Percentiles rank a stretch among this genome's conserved stretches.
Evolutionary conservation across 2,888 invertebrate species (phyloP).

Genomic region (Drosophila subsilvestris): DNA sequence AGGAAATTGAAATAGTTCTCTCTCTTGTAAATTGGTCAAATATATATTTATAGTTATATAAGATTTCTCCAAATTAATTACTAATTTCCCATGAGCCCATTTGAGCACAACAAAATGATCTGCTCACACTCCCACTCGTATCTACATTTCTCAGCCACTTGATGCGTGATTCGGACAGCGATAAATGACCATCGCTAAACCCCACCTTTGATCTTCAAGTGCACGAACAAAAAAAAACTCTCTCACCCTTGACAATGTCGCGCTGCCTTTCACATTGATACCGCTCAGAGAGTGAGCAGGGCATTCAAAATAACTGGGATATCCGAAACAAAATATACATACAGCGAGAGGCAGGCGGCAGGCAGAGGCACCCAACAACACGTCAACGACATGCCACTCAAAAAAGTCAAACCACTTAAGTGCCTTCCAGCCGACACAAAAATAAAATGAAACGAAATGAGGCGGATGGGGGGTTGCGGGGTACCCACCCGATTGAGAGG

Average conservation of each 20-base stretch:
- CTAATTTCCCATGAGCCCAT: not conserved
- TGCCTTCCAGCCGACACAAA: conserved; percentile 32
- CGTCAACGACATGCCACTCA: conserved; percentile 65
- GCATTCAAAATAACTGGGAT: conserved; percentile 33
- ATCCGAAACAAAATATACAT: conserved; percentile 10
- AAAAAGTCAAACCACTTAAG: conserved; percentile 71
- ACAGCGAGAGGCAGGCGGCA: conserved; percentile 2
- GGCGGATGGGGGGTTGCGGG: too few relatives aligned
- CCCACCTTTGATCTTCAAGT: conserved; percentile 58
- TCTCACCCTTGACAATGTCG: not conserved
- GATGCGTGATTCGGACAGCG: conserved; percentile 17
- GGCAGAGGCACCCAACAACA: conserved; percentile 54
- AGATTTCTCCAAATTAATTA: not conserved
- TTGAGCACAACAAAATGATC: not conserved
- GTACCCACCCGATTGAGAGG: conserved; percentile 74
- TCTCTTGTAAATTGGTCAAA: not conserved
- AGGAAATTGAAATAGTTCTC: too few relatives aligned
- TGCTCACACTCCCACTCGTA: conserved; percentile 15
- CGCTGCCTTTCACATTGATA: not conserved
- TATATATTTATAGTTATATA: too few relatives aligned
- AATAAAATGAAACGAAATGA: conserved; percentile 37
- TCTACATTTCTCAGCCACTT: conserved; percentile 17
- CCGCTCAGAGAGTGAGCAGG: conserved; percentile 8
- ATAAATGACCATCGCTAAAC: conserved; percentile 41
- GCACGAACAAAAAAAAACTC: not conserved